Evolutionary conservation across 2,797 vertebrate genomes (phyloP), one percentile per base, ranked within the genome.

Genomic region (Bradypodion pumilum): DNA sequence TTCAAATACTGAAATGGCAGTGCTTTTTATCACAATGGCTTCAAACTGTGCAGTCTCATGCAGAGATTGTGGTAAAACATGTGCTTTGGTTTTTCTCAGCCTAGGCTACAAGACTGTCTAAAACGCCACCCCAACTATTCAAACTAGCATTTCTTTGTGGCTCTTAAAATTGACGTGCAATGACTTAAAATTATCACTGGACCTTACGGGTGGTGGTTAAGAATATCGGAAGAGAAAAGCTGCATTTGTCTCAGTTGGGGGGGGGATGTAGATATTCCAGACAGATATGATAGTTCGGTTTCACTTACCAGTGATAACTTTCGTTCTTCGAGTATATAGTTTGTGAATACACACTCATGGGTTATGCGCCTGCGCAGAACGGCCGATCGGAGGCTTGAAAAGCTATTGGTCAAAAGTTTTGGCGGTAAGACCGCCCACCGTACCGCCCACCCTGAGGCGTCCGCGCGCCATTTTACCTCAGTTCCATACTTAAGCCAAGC

Each of bases 11-110:
- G 62, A 40, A 75, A 27, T 27, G 8, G 59, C 5, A 2, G 59
- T 32, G 9, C 0, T 19, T 32, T 46, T 52, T 29, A 1, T 62
- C 42, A 0, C 0, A 3, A 6, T 25, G 35, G 56, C 10, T 65
- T 27, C 8, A 73, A 52, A n/a, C 44, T 59, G 65, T 59, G 66
- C 32, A 40, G 32, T 16, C 49, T n/a, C n/a, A 74, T 15, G 35
- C 21, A n/a, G 13, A 23, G 9, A 21, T 29, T 15, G 56, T 19
- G 42, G 37, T 44, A 74, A 25, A 1, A 44, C 40, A 59, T 3
- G 42, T 52, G 40, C 1, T 25, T 77, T 49, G 42, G n/a, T 15
- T 46, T 52, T 29, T 12, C 10, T 66, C 4, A 19, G 60, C 23
- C 32, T 56, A 12, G 9, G 23, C 40, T 40, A 49, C 29, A 74